Evolutionary conservation across 2,797 vertebrate species (phyloP).

Genomic region (Coranthus polyacanthus): DNA sequence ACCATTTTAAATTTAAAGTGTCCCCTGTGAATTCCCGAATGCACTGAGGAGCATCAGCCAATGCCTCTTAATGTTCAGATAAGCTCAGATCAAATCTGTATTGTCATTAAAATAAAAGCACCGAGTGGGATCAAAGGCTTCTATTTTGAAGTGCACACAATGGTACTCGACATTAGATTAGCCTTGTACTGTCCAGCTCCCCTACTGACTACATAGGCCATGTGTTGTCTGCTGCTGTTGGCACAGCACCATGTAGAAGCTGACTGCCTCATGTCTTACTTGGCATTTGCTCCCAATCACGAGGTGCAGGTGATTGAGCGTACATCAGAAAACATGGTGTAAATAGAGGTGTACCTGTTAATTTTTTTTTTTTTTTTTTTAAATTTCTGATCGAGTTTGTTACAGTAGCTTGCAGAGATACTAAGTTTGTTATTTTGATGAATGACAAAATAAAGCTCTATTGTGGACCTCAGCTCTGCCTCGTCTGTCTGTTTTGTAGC

Average conservation of each 20-base stretch:
- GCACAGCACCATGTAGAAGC: slow-evolving; percentile 55
- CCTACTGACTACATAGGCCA: slow-evolving; percentile 40
- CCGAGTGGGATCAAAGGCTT: slow-evolving; percentile 74
- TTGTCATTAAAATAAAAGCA: slow-evolving; percentile 68
- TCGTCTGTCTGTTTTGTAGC: slow-evolving; percentile 49
- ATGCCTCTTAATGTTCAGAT: slow-evolving; percentile 80
- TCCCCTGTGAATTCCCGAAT: slow-evolving; percentile 61
- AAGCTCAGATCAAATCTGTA: slow-evolving; percentile 65
- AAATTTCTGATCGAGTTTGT: slow-evolving; percentile 79
- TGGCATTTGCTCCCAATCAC: slow-evolving; percentile 56
- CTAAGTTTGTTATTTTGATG: slow-evolving; percentile 82
- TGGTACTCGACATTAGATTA: slow-evolving; percentile 57
- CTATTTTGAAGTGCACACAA: slow-evolving; percentile 59
- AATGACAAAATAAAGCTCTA: slow-evolving; percentile 84
- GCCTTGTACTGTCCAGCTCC: slow-evolving; percentile 58
- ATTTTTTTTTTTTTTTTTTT: slow-evolving; percentile 32
- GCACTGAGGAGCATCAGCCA: slow-evolving; percentile 81
- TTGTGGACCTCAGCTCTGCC: slow-evolving; percentile 76
- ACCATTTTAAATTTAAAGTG: slow-evolving; percentile 42
- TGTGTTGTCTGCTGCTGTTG: slow-evolving; percentile 63
- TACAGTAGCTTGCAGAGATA: slow-evolving; percentile 84
- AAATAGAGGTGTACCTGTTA: slow-evolving; percentile 79
- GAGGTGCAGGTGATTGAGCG: slow-evolving; percentile 51
- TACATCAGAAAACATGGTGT: slow-evolving; percentile 75
- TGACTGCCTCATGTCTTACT: slow-evolving; percentile 71